phyloP scores from a whole-genome alignment of 2,888 invertebrate genomes.

The Drosophila pseudotakahashii region DNA sequence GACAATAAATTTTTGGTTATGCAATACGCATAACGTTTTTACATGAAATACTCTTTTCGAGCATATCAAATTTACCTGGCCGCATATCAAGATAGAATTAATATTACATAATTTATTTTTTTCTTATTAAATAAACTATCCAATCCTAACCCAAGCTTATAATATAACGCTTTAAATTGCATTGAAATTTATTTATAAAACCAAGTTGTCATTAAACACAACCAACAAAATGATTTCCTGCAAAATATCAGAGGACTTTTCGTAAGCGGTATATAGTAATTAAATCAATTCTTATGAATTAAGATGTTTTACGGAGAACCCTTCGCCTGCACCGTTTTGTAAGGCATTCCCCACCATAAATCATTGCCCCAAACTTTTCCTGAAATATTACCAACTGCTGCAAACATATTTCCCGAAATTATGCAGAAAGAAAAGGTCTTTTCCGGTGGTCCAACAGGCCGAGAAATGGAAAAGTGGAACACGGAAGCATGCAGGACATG shows the following conservation, averaged over 20 bases:
- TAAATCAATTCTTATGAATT: not conserved
- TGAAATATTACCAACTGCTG: conserved; percentile 9
- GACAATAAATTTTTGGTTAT: too few species aligned
- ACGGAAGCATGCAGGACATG: conserved; percentile 53
- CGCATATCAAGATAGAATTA: too few species aligned
- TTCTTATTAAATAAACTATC: too few species aligned
- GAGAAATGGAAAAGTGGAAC: conserved; percentile 18
- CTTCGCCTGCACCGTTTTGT: not conserved
- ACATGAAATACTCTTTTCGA: too few species aligned
- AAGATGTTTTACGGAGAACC: not conserved
- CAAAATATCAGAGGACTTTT: too few species aligned
- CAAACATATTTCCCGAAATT: conserved; percentile 30
- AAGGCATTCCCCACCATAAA: conserved; percentile 22
- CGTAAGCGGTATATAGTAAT: not conserved
- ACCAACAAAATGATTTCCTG: not conserved
- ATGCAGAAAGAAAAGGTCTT: conserved; percentile 46
- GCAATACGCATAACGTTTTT: too few species aligned
- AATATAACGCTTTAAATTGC: too few species aligned
- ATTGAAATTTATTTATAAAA: too few species aligned
- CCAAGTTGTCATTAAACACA: not conserved
- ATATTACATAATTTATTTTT: too few species aligned
- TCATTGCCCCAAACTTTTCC: conserved; percentile 7
- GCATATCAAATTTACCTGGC: too few species aligned
- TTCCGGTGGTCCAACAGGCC: conserved; percentile 12
- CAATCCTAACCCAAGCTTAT: too few species aligned